Evolutionary conservation across 2,888 invertebrate genomes (phyloP).

Genomic region (Lapara coniferarum): DNA sequence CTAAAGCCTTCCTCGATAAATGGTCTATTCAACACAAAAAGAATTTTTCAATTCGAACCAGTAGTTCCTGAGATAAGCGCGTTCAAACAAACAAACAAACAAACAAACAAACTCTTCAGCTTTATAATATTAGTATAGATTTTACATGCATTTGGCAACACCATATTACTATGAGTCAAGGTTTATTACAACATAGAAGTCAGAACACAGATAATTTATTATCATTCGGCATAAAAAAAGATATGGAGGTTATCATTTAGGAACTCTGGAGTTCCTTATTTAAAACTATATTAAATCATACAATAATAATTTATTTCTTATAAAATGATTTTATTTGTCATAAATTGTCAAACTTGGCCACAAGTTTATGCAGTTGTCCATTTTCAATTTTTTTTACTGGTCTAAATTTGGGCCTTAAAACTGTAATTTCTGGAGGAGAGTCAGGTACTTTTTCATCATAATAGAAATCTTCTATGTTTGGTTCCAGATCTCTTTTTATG

Average conservation of each 20-base stretch:
- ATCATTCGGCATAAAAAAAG: not conserved
- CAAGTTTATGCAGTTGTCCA: conserved; percentile 63
- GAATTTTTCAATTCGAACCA: too few relatives aligned
- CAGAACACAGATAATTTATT: not conserved
- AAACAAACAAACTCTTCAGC: too few relatives aligned
- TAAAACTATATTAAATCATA: not conserved
- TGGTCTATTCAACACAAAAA: too few relatives aligned
- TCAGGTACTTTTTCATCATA: conserved; percentile 65
- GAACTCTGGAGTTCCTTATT: not conserved
- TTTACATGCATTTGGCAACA: too few relatives aligned
- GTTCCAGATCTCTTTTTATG: conserved; percentile 71
- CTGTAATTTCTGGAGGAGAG: conserved; percentile 58
- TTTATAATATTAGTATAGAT: too few relatives aligned
- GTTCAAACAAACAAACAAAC: too few relatives aligned
- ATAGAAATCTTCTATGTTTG: conserved; percentile 76
- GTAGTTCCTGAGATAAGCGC: too few relatives aligned
- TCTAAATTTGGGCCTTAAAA: conserved; percentile 63
- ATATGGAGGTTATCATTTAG: conserved; percentile 6
- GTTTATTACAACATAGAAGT: conserved; percentile 32
- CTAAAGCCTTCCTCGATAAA: too few relatives aligned
- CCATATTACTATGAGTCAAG: not conserved
- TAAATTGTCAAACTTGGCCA: conserved; percentile 69
- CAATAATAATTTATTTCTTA: not conserved
- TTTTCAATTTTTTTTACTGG: conserved; percentile 60
- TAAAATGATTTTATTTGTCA: conserved; percentile 46